These are phyloP conservation scores for Dusona sp. DNA, from an alignment of 2,888 invertebrate genomes.

Conservation along the genomic window DNA sequence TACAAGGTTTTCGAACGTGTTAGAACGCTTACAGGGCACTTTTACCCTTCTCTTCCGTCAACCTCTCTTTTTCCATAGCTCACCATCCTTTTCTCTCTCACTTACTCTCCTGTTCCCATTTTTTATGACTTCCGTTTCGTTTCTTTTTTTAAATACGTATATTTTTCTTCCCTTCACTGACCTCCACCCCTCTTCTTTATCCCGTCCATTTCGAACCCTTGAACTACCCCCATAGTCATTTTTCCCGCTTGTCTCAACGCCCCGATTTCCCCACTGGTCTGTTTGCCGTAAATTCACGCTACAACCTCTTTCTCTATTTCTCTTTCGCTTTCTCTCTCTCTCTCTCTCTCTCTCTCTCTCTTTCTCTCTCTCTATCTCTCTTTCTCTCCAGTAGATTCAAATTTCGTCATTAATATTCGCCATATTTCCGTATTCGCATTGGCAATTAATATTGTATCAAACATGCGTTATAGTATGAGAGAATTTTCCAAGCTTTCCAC, in stretches of 20 bases:
- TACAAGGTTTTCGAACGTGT: slow-evolving; percentile 62
- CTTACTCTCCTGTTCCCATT: slow-evolving; percentile 39
- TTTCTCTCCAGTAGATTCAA: background rate
- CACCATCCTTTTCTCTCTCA: slow-evolving; percentile 7
- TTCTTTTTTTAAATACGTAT: slow-evolving; percentile 21
- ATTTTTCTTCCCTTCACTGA: slow-evolving; percentile 46
- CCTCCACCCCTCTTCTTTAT: slow-evolving; percentile 38
- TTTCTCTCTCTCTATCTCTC: background rate
- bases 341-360: background rate
- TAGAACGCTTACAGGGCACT: slow-evolving; percentile 68
- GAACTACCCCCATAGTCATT: slow-evolving; percentile 51
- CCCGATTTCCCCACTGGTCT: slow-evolving; percentile 41
- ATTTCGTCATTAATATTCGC: slow-evolving; percentile 2
- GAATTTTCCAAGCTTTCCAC: background rate
- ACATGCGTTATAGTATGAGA: background rate
- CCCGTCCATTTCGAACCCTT: slow-evolving; percentile 49
- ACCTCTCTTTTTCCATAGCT: slow-evolving; percentile 3
- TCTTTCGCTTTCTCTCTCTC: background rate
- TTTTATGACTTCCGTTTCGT: slow-evolving; percentile 27
- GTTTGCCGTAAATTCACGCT: slow-evolving; percentile 17
- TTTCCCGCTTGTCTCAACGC: slow-evolving; percentile 48
- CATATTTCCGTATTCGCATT: background rate
- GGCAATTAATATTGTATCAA: slow-evolving; percentile 29
- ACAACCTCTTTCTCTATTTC: no score
- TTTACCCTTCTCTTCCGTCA: slow-evolving; percentile 59